Conservation (phyloP, 2,113 vertebrate species). For the Lagopus leucura region DNA sequence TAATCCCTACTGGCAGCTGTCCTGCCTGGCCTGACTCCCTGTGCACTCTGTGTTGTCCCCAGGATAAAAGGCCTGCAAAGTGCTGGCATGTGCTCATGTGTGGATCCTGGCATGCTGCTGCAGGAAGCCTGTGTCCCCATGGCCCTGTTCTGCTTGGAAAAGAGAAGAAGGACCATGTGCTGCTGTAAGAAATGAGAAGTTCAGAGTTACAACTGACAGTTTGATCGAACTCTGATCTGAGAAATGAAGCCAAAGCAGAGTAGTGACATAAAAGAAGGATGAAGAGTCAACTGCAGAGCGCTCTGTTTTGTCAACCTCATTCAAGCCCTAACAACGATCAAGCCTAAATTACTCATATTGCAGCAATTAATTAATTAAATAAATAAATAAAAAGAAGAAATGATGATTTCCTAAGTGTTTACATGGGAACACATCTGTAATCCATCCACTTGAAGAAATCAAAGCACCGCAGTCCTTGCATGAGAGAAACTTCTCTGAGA, state of each 20-base stretch:
- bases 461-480: background rate
- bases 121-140: background rate
- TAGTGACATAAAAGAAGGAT: slow-evolving; percentile 19
- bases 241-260: slow-evolving; percentile 12
- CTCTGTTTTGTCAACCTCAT: slow-evolving; percentile 8
- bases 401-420: background rate
- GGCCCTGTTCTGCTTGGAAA: slow-evolving; percentile 41
- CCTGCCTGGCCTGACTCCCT: background rate
- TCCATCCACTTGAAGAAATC: background rate
- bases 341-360: background rate
- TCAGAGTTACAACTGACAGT: slow-evolving; percentile 28
- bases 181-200: slow-evolving; percentile 31
- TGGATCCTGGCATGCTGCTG: background rate
- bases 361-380: background rate
- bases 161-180: background rate
- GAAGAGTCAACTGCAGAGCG: background rate
- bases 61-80: background rate
- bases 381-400: background rate
- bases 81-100: background rate
- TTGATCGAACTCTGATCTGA: slow-evolving; percentile 38
- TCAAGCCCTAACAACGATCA: background rate
- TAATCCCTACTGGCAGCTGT: background rate
- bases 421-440: background rate
- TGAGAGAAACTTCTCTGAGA: rapidly evolving
- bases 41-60: background rate